A percentile compares a stretch with the other conserved stretches of the same genome.
Conservation (phyloP, 2,888 invertebrate species). For the Ormyrus pomaceus region DNA sequence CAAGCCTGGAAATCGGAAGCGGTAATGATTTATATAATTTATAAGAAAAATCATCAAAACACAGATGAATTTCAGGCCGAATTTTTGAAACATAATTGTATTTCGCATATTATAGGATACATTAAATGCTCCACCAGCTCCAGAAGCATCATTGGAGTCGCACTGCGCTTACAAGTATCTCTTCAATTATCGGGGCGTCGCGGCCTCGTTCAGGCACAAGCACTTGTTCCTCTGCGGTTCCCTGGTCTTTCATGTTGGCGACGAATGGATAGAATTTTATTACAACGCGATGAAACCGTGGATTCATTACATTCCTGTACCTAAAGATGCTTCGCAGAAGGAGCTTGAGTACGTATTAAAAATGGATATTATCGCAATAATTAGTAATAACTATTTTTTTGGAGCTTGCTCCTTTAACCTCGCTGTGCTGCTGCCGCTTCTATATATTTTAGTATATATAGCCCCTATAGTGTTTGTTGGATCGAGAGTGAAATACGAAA, state of each 20-base stretch:
- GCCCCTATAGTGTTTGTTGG: too few relatives aligned
- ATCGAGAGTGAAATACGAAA: too few relatives aligned
- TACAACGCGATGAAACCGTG: constrained; percentile 93
- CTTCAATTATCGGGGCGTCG: constrained; percentile 97
- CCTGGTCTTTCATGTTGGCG: constrained; percentile 94
- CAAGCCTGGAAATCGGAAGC: constrained; percentile 98
- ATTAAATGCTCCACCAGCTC: constrained; percentile 87
- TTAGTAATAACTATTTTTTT: background rate
- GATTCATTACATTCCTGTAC: constrained; percentile 95
- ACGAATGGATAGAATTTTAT: constrained; percentile 97
- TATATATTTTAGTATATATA: too few relatives aligned
- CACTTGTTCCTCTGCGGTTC: constrained; percentile 96
- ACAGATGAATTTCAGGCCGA: too few relatives aligned
- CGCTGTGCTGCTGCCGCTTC: too few relatives aligned
- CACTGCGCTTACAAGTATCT: constrained; percentile 96
- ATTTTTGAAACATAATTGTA: background rate
- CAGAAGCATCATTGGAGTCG: constrained; percentile 91
- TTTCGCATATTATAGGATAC: constrained; percentile 83
- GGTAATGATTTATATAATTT: constrained; percentile 74
- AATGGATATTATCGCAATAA: background rate
- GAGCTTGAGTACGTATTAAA: constrained; percentile 79
- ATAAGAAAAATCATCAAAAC: too few relatives aligned
- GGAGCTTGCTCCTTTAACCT: too few relatives aligned
- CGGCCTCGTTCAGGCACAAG: constrained; percentile 97
- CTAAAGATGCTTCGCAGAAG: constrained; percentile 80